A percentile compares a stretch with the other conserved stretches of the same genome.
Evolutionary conservation across 2,797 vertebrate species (phyloP).

Genomic region (Argentina silus): DNA sequence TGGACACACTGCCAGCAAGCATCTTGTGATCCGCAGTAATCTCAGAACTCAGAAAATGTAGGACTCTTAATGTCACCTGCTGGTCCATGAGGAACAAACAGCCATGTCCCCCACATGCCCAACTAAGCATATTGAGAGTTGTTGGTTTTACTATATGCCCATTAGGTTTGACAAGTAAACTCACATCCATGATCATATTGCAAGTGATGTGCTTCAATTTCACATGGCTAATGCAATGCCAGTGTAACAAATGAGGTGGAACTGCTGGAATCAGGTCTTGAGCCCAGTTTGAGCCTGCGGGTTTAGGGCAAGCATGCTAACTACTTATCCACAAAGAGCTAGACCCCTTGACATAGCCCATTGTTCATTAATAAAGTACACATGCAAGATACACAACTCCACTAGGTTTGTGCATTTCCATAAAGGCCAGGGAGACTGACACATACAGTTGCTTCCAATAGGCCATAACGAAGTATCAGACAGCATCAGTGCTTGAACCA

Average conservation of each 20-base stretch:
- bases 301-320: too few relatives aligned
- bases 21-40: neutral
- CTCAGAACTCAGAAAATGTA: neutral
- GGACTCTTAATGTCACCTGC: too few relatives aligned
- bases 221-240: too few relatives aligned
- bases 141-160: neutral
- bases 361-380: too few relatives aligned
- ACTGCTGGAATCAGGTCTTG: too few relatives aligned
- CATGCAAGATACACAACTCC: too few relatives aligned
- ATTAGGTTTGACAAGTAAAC: neutral
- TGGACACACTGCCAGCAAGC: neutral
- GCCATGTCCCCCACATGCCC: neutral
- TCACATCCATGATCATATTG: neutral
- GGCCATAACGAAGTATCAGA: neutral
- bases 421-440: neutral
- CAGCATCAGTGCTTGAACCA: neutral
- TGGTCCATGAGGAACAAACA: too few relatives aligned
- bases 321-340: too few relatives aligned
- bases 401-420: too few relatives aligned
- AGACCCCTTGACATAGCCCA: too few relatives aligned
- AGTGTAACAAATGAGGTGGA: too few relatives aligned
- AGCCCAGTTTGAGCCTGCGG: too few relatives aligned
- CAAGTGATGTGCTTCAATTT: neutral
- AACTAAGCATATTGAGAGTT: neutral
- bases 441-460: neutral